Percentiles rank a stretch among this genome's conserved stretches.
Evolutionary conservation across 2,797 vertebrate species (phyloP).

Genomic region (Rachycentron canadum): DNA sequence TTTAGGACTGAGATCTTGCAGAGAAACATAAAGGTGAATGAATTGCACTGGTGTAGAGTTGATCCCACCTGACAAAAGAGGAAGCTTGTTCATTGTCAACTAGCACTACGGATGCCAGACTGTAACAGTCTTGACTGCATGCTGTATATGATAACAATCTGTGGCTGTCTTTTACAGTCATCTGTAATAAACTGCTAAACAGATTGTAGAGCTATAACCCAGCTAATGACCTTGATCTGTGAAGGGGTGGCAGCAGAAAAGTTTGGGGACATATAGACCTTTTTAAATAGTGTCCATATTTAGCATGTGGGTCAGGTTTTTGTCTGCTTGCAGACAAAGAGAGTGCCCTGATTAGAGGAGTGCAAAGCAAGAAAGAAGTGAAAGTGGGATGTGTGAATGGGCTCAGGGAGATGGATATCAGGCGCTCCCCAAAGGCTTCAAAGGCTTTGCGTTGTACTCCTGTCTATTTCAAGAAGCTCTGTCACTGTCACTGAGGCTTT

Average conservation of each 20-base stretch:
- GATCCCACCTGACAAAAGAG: slow-evolving; percentile 26
- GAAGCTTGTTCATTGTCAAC: slow-evolving; percentile 29
- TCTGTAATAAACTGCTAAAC: slow-evolving; percentile 14
- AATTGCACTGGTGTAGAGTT: background rate
- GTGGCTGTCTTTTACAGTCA: slow-evolving; percentile 15
- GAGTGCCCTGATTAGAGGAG: slow-evolving; percentile 74
- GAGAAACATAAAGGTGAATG: slow-evolving; percentile 5
- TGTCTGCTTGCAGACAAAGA: slow-evolving; percentile 76
- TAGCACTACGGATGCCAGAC: slow-evolving; percentile 8
- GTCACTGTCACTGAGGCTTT: slow-evolving; percentile 43
- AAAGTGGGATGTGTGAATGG: slow-evolving; percentile 75
- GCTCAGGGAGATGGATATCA: slow-evolving; percentile 75
- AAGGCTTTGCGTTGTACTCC: slow-evolving; percentile 73
- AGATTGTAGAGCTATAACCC: slow-evolving; percentile 5
- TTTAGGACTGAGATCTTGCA: background rate
- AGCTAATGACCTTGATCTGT: slow-evolving; percentile 64
- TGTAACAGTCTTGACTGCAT: background rate
- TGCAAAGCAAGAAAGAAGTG: slow-evolving; percentile 44
- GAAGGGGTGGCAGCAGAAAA: slow-evolving; percentile 30
- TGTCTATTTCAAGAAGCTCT: slow-evolving; percentile 78
- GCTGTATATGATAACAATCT: slow-evolving; percentile 3
- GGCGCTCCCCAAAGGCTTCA: slow-evolving; percentile 68
- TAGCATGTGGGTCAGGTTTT: slow-evolving; percentile 84
- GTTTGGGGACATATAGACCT: slow-evolving; percentile 65
- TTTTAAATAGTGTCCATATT: slow-evolving; percentile 71